A percentile compares a stretch with the other conserved stretches of the same genome.
phyloP scores from a whole-genome alignment of 2,888 invertebrate genomes.

The Xestia ashworthii region DNA sequence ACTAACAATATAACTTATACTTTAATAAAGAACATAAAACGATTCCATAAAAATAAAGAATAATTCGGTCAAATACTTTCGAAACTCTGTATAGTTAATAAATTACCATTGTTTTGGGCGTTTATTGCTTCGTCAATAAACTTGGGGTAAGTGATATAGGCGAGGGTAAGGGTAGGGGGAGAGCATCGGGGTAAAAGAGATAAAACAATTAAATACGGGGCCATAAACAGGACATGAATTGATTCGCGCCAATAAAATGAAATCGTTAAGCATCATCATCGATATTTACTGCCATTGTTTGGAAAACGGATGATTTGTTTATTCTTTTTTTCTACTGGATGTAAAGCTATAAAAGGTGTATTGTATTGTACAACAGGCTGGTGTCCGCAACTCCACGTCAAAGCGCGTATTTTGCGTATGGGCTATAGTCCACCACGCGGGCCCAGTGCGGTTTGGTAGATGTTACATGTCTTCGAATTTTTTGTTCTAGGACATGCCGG shows the following conservation, averaged over 20 bases:
- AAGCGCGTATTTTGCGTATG: too few species aligned
- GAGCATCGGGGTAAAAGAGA: not conserved
- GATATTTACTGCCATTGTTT: conserved; percentile 15
- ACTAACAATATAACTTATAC: not conserved
- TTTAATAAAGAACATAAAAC: conserved; percentile 6
- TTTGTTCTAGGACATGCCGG: too few species aligned
- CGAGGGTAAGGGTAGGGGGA: not conserved
- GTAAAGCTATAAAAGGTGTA: not conserved
- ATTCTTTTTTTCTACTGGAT: not conserved
- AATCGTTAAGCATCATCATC: conserved; percentile 8
- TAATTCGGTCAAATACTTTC: not conserved
- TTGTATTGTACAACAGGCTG: too few species aligned
- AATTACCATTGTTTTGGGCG: conserved; percentile 15
- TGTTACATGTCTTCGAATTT: too few species aligned
- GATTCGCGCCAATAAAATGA: conserved; percentile 26
- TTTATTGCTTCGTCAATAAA: conserved; percentile 28
- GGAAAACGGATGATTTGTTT: not conserved
- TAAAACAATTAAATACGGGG: conserved; percentile 11
- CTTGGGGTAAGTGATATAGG: not conserved
- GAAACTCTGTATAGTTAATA: conserved; percentile 2
- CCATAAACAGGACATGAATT: conserved; percentile 23
- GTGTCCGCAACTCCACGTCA: too few species aligned
- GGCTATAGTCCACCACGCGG: too few species aligned
- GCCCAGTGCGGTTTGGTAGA: too few species aligned
- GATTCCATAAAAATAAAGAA: not conserved